phyloP scores from a whole-genome alignment of 2,113 vertebrate species.

The Equus quagga region DNA sequence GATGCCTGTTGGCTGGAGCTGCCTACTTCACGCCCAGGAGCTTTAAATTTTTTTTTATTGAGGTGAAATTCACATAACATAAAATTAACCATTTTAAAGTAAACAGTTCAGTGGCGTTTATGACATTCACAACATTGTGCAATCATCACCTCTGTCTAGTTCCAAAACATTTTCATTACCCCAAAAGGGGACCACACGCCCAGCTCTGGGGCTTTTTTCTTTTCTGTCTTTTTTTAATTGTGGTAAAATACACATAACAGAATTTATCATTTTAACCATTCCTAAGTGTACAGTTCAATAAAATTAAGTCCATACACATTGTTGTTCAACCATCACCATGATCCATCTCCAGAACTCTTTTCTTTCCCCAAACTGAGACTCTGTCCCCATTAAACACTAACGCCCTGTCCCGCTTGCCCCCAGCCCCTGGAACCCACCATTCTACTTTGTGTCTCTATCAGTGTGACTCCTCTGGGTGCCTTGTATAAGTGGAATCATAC shows the following conservation, averaged over 20 bases:
- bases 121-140: neutral
- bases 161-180: neutral
- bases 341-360: no score
- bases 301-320: no score
- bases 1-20: neutral
- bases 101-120: neutral
- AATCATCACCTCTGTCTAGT: neutral
- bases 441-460: neutral
- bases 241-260: neutral
- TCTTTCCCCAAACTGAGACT: neutral
- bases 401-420: no score
- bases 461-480: neutral
- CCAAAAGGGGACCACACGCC: neutral
- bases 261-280: neutral
- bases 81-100: neutral
- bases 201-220: neutral
- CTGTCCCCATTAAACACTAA: neutral
- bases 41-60: neutral
- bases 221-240: neutral
- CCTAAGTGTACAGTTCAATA: neutral
- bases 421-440: no score
- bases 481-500: rapidly evolving
- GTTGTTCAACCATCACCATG: neutral
- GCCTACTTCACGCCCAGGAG: neutral
- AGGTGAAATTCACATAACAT: neutral